Conservation (phyloP, 53 echinoderm and acorn worm species). For the Mesocentrotus franciscanus region DNA sequence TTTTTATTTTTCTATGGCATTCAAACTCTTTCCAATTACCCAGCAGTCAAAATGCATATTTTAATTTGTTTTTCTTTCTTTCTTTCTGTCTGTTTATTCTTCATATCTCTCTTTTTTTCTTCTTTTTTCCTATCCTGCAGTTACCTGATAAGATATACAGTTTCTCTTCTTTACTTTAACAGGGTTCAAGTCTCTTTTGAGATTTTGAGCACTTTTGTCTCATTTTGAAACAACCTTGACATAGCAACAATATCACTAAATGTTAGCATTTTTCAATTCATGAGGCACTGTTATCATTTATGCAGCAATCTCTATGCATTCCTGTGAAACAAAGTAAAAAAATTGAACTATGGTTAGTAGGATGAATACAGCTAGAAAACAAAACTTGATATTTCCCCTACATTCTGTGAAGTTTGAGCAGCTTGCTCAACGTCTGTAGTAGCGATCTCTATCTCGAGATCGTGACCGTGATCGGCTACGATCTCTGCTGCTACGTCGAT, state of each 20-base stretch:
- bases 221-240: background rate
- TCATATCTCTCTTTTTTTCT: too few relatives aligned
- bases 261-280: slow-evolving; percentile 30
- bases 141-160: too few relatives aligned
- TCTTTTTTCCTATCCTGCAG: too few relatives aligned
- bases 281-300: slow-evolving; percentile 32
- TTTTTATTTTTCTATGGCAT: too few relatives aligned
- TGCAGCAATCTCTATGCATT: slow-evolving; percentile 61
- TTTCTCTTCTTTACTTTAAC: too few relatives aligned
- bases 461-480: slow-evolving; percentile 57
- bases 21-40: too few relatives aligned
- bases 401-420: background rate
- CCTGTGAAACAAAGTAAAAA: slow-evolving; percentile 58
- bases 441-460: slow-evolving; percentile 55
- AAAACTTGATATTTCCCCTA: slow-evolving; percentile 40
- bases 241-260: background rate
- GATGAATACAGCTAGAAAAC: slow-evolving; percentile 15
- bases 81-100: too few relatives aligned
- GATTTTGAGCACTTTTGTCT: background rate
- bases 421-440: slow-evolving; percentile 46
- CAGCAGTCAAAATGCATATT: too few relatives aligned
- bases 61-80: too few relatives aligned
- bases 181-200: too few relatives aligned
- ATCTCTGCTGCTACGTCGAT: slow-evolving; percentile 25
- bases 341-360: slow-evolving; percentile 33